Base-by-base conservation (phyloP, 2,888 invertebrate species). In the Amiota mariae region DNA sequence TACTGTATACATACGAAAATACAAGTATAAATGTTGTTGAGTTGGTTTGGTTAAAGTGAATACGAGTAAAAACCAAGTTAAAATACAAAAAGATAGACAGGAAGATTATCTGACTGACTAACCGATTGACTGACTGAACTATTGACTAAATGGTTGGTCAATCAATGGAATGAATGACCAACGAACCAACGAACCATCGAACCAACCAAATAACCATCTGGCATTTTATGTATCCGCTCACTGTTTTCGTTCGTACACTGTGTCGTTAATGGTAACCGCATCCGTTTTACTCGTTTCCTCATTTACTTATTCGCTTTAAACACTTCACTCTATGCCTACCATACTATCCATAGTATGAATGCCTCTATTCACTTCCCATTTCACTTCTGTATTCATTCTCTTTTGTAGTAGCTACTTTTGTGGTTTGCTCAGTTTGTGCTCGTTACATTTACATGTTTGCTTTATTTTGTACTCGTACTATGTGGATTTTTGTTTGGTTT, bases 381-480 rank as follows among this genome's bases (percentile, higher is more conserved):
- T 36, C 36, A 36, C 18, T 15, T 8, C 56, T 59, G n/a, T n/a
- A 10, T 18, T 59, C 18, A 18, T 18, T 15, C 6, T 15, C 57
- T 57, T 18, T 57, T 57, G 10, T n/a, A 9, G 15, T 57, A 24
- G 11, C 59, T 24, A 36, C 63, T 63, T 36, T 63, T 66, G 66
- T 13, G 77, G 75, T 75, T 78, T 67, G 73, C 80, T 73, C 79
- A 63, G 51, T 63, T 51, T 68, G 8, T 49, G 49, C 51, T 24
- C 48, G 77, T 78, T 82, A 75, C 79, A 80, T 81, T 75, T 81
- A 67, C 75, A 73, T 76, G 81, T 71, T 73, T 79, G 76, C 73
- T 80, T 73, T 36, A 6, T 54, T 36, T 63, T 24, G 1, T 63
- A 6, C n/a, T n/a, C n/a, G n/a, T 36, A n/a, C 11, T 61, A 36